These are phyloP conservation scores for Muscina levida DNA, from an alignment of 2,888 invertebrate genomes.

Conservation along the genomic window DNA sequence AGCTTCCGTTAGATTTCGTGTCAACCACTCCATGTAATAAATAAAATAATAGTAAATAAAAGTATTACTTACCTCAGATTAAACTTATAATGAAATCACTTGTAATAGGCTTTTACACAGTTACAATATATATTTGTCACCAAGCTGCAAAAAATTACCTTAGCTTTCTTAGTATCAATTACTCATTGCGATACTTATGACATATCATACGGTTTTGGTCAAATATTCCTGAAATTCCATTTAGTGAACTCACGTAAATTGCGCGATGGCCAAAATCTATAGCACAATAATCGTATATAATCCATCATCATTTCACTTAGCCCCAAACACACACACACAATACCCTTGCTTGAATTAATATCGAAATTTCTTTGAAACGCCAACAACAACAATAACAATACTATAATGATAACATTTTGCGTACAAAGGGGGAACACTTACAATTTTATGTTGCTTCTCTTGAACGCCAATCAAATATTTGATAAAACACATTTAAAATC, in stretches of 20 bases:
- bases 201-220: neutral
- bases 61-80: too few species aligned
- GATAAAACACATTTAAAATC: slow-evolving; percentile 28
- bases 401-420: slow-evolving; percentile 25
- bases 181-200: neutral
- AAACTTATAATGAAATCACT: too few species aligned
- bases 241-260: neutral
- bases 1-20: too few species aligned
- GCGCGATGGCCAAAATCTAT: neutral
- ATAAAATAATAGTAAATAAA: too few species aligned
- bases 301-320: slow-evolving; percentile 23
- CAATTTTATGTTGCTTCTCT: too few species aligned
- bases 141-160: too few species aligned
- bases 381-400: too few species aligned
- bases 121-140: too few species aligned
- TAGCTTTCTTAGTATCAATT: too few species aligned
- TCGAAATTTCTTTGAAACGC: neutral
- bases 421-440: neutral
- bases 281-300: neutral
- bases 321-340: neutral
- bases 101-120: too few species aligned
- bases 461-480: slow-evolving; percentile 31
- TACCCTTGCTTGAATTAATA: neutral
- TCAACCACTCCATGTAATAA: too few species aligned
- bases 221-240: slow-evolving; percentile 10